Conservation (phyloP, 2,797 vertebrate species). For the Notamacropus eugenii region DNA sequence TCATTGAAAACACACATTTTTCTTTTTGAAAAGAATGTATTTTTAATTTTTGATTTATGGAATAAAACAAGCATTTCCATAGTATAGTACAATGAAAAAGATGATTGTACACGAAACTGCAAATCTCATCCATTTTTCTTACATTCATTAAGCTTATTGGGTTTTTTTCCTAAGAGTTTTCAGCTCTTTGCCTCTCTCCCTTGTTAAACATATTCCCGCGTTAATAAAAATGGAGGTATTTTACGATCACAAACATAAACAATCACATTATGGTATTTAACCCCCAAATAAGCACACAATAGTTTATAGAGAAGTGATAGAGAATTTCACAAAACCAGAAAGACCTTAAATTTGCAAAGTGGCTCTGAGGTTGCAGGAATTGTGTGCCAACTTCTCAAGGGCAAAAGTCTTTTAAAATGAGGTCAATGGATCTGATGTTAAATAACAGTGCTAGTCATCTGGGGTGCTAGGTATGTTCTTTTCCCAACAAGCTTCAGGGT, state of each 20-base stretch:
- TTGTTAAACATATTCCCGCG: background rate
- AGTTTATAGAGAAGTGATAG: background rate
- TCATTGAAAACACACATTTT: background rate
- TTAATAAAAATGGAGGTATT: background rate
- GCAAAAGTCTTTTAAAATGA: background rate
- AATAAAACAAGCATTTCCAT: background rate
- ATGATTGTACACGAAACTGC: background rate
- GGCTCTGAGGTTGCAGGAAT: background rate
- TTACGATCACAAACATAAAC: background rate
- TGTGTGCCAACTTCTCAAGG: background rate
- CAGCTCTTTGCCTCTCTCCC: background rate
- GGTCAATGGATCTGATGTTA: background rate
- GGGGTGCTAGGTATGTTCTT: background rate
- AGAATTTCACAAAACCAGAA: background rate
- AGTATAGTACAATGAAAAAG: background rate
- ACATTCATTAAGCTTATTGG: background rate
- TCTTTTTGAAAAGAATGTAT: background rate
- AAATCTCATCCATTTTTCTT: background rate
- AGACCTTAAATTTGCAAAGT: background rate
- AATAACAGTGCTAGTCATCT: background rate
- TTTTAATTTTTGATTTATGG: background rate
- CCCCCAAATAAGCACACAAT: background rate
- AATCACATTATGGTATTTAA: background rate
- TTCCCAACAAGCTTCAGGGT: background rate
- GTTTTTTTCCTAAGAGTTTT: background rate